Evolutionary conservation across 2,888 invertebrate genomes (phyloP).

Genomic region (Neoaliturus tenellus): DNA sequence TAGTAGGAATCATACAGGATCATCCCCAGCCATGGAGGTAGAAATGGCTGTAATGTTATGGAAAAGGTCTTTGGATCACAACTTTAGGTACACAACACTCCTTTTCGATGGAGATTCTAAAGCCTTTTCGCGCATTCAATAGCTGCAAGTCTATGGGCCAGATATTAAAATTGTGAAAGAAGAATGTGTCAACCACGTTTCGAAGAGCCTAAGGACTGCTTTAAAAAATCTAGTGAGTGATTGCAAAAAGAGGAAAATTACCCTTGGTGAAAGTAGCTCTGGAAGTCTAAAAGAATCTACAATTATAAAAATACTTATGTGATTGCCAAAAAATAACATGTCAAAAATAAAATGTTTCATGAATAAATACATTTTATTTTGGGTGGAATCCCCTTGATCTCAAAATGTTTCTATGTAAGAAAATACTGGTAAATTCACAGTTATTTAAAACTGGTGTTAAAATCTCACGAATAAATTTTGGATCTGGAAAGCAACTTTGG

Average conservation of each 20-base stretch:
- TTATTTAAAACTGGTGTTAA: no score
- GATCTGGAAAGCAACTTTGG: no score
- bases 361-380: no score
- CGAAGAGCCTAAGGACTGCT: neutral
- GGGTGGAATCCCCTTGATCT: no score
- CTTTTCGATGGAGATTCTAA: constrained; percentile 19
- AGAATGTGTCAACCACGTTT: constrained; percentile 41
- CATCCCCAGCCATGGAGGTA: constrained; percentile 29
- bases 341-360: no score
- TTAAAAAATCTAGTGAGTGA: constrained; percentile 10
- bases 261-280: neutral
- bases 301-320: constrained; percentile 9
- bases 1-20: neutral
- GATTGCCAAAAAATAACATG: no score
- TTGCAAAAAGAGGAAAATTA: neutral
- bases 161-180: neutral
- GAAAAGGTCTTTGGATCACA: neutral
- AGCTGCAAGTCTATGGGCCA: neutral
- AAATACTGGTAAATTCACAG: no score
- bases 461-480: no score
- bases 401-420: no score
- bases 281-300: constrained; percentile 20
- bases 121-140: neutral
- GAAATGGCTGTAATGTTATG: constrained; percentile 24
- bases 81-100: neutral